These are phyloP conservation scores for Philereme transversata DNA, from an alignment of 2,888 invertebrate species.

Conservation along the genomic window DNA sequence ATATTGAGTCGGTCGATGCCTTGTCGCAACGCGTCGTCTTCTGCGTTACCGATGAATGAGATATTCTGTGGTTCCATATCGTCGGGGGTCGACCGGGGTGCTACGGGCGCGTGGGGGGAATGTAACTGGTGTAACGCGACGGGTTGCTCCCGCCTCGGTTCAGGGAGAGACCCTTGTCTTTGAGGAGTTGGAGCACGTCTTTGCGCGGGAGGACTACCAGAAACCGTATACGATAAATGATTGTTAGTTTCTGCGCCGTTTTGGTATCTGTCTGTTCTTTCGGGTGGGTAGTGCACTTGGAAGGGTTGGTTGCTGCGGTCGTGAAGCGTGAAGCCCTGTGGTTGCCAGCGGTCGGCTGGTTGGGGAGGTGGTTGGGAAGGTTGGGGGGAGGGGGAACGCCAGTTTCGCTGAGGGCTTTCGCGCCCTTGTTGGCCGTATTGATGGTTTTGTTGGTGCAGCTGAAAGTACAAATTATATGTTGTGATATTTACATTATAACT, in stretches of 20 bases:
- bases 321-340: conserved; percentile 87
- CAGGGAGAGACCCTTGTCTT: conserved; percentile 80
- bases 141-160: conserved; percentile 48
- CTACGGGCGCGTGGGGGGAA: conserved; percentile 83
- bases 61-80: conserved; percentile 97
- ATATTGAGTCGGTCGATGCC: conserved; percentile 92
- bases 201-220: conserved; percentile 58
- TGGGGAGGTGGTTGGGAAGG: conserved; percentile 51
- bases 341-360: conserved; percentile 73
- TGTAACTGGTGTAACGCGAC: conserved; percentile 81
- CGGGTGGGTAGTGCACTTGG: conserved; percentile 70
- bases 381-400: conserved; percentile 72
- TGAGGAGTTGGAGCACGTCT: conserved; percentile 77
- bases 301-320: conserved; percentile 74
- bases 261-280: conserved; percentile 76
- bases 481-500: too few species aligned
- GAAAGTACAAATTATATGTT: conserved; percentile 38
- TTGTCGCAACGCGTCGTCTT: conserved; percentile 82
- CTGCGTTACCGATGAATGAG: conserved; percentile 92
- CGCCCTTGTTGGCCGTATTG: conserved; percentile 53
- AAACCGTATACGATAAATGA: conserved; percentile 83
- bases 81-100: conserved; percentile 87
- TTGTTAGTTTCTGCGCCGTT: conserved; percentile 86
- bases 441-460: conserved; percentile 67
- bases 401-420: conserved; percentile 66